Conservation (phyloP, 2,797 vertebrate species). For the Diplodus puntazzo region DNA sequence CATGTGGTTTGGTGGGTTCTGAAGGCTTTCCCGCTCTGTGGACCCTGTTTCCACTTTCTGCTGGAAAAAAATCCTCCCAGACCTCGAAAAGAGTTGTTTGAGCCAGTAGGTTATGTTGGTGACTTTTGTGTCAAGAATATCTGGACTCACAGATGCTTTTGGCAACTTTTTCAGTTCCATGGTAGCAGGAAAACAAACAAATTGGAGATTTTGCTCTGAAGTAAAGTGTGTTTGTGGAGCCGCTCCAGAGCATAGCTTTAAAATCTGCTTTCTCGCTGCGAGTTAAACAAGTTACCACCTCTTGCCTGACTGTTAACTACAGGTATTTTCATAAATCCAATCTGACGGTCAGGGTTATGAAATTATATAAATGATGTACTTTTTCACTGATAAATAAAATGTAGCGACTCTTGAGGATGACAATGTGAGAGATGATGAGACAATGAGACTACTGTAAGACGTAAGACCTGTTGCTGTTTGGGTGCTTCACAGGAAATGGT, state of each 20-base stretch:
- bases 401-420: too few relatives aligned
- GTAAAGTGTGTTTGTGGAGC: slow-evolving; percentile 11
- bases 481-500: not conserved
- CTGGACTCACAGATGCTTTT: slow-evolving; percentile 49
- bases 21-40: slow-evolving; percentile 52
- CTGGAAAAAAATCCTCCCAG: slow-evolving; percentile 57
- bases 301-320: not conserved
- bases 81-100: slow-evolving; percentile 40
- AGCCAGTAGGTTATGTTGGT: slow-evolving; percentile 50
- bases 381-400: too few relatives aligned
- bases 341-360: too few relatives aligned
- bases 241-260: not conserved
- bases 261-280: not conserved
- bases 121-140: slow-evolving; percentile 42
- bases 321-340: too few relatives aligned
- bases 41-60: slow-evolving; percentile 70
- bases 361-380: too few relatives aligned
- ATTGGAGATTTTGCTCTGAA: slow-evolving; percentile 2
- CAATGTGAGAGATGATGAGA: too few relatives aligned
- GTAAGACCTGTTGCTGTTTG: not conserved
- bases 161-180: slow-evolving; percentile 36
- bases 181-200: slow-evolving; percentile 35
- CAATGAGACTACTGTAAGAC: not conserved
- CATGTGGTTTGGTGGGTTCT: slow-evolving; percentile 58
- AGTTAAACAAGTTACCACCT: not conserved